Evolutionary conservation across 2,113 vertebrate species (phyloP), one percentile per base, ranked within the genome.

Genomic region (Chaenocephalus aceratus): DNA sequence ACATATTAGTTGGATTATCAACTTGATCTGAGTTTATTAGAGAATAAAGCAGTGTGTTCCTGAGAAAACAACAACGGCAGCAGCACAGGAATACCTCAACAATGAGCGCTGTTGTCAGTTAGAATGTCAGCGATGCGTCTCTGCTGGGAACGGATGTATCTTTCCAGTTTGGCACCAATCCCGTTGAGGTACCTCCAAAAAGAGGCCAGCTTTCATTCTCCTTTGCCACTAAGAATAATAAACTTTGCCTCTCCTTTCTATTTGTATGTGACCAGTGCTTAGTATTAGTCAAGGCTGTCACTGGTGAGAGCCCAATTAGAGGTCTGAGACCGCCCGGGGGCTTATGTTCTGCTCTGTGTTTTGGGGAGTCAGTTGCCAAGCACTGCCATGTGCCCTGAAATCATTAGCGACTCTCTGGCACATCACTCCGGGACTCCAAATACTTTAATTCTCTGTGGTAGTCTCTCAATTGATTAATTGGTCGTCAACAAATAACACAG

Each of bases 351-450:
- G 81, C 83, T 85, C 82, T 76, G 74, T 91, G 84, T 92, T 90
- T 92, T 87, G 69, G 80, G 88, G 85, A 74, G 15, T 84, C 73
- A 78, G 94, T 96, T 96, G 94, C 96, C 94, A 94, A 94, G 95
- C 91, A 83, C 83, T 75, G 88, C 79, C 69, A 88, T 85, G 93
- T 93, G 94, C 93, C 90, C 79, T 82, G 78, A 87, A 88, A 82
- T 88, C 81, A 90, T 94, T 90, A 93, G 90, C 87, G 90, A 72
- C 68, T 77, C 91, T 77, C 84, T 87, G 92, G 93, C 90, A 80
- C 82, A 34, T 83, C 79, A 67, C 66, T 57, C 82, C n/a, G 69
- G 74, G 80, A 82, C 48, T 82, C 76, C 75, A 82, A 87, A 82
- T 71, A 86, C 84, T 87, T 80, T 65, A 84, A 89, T 91, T 93